phyloP scores from a whole-genome alignment of 2,888 invertebrate genomes.

The Pachliopta kotzebuea region DNA sequence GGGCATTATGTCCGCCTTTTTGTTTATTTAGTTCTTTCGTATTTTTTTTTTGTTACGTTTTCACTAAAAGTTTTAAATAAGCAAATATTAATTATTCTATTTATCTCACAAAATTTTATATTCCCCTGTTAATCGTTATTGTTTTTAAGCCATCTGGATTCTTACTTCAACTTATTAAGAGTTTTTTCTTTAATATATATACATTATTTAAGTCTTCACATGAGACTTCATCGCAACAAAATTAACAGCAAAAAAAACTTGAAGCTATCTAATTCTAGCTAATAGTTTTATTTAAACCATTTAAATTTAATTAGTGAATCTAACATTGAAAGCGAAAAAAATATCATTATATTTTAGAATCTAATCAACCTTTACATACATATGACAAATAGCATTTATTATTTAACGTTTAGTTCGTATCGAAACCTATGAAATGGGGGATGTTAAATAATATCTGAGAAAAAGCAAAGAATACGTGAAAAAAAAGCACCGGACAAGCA shows the following conservation, averaged over 20 bases:
- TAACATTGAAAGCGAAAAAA: not conserved
- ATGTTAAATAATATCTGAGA: conserved; percentile 47
- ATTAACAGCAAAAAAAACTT: not conserved
- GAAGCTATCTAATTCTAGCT: not conserved
- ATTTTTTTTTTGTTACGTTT: too few species aligned
- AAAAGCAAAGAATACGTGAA: conserved; percentile 51
- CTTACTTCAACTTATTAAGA: too few species aligned
- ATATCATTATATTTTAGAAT: not conserved
- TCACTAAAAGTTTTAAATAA: too few species aligned
- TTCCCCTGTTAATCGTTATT: too few species aligned
- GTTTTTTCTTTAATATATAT: too few species aligned
- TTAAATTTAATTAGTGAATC: not conserved
- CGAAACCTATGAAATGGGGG: conserved; percentile 31
- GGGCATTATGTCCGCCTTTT: too few species aligned
- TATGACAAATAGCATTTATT: conserved; percentile 3
- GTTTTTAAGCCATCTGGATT: too few species aligned
- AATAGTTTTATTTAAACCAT: not conserved
- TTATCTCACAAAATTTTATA: too few species aligned
- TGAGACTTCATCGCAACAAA: too few species aligned
- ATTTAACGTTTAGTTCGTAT: conserved; percentile 22
- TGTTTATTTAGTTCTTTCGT: too few species aligned
- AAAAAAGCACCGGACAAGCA: conserved; percentile 45
- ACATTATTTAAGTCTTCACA: too few species aligned
- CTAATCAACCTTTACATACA: not conserved
- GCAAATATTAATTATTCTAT: too few species aligned